phyloP scores from a whole-genome alignment of 2,113 vertebrate genomes.

The Tragelaphus buxtoni region DNA sequence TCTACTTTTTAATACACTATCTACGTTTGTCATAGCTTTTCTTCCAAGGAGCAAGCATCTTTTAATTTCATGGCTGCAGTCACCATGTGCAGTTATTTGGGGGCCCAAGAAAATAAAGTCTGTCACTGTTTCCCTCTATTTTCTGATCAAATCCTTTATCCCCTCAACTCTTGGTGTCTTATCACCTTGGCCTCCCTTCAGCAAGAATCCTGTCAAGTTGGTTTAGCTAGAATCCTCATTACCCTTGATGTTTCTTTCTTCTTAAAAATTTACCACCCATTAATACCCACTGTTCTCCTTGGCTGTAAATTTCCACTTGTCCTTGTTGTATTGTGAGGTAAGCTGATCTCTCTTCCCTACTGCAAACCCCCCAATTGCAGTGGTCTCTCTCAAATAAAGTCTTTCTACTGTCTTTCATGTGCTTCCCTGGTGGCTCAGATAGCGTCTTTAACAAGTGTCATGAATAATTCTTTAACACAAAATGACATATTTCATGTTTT shows the following conservation, averaged over 20 bases:
- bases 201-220: not conserved
- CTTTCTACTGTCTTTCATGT: not conserved
- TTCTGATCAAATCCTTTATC: not conserved
- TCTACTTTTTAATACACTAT: not conserved
- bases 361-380: not conserved
- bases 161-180: not conserved
- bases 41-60: not conserved
- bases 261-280: not conserved
- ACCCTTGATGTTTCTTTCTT: not conserved
- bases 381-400: not conserved
- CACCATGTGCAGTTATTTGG: not conserved
- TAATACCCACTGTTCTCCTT: not conserved
- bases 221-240: not conserved
- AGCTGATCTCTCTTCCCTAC: not conserved
- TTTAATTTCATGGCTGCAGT: not conserved
- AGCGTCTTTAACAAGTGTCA: not conserved
- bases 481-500: not conserved
- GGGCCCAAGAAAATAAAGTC: not conserved
- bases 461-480: not conserved
- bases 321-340: not conserved
- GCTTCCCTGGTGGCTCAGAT: not conserved
- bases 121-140: not conserved
- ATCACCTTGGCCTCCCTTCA: not conserved
- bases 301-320: not conserved
- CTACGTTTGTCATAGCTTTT: not conserved